Evolutionary conservation across 2,888 invertebrate species (phyloP), one percentile per base, ranked within the genome.

Genomic region (Drosophila lutescens): DNA sequence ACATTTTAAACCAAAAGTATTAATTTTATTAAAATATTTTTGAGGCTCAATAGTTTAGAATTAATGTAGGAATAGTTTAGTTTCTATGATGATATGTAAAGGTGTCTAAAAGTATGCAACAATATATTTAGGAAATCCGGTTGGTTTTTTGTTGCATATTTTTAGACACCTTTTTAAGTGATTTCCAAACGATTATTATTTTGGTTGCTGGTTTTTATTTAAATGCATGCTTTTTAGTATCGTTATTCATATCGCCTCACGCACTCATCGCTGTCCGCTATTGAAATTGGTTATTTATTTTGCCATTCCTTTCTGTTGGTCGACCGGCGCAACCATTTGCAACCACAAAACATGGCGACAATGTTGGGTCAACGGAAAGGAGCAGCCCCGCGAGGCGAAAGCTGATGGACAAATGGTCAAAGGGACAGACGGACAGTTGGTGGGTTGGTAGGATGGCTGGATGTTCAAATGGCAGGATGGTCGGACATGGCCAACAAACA

Each of bases 401-500:
- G 38, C 49, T 55, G 66, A 66, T 74, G 74, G 70, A 32, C 62
- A 55, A 41, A 26, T 15, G 46, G 46, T 15, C 46, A 46, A 4
- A 15, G n/a, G 13, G 23, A n/a, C 46, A 12, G 43, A 6, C 20
- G 20, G 20, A 4, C 10, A 17, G 17, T 15, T 40, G 40, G 41
- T 17, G 15, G 17, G 17, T 4, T 40, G 15, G 15, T 15, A 8
- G 40, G 10, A 41, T 23, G 20, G 44, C 2, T 8, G 44, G n/a
- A 15, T 46, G 13, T 8, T 30, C 5, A n/a, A n/a, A 30, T 46
- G 46, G n/a, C 4, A 12, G 51, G 4, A 51, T 40, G 58, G 57
- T 15, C 17, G 47, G 62, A 76, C 65, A 80, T 77, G 78, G 51
- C 51, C 66, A 49, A 41, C 58, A 59, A 71, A 69, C 76, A 80